These are phyloP conservation scores for Pocota personata DNA, from an alignment of 2,888 invertebrate genomes.

Conservation along the genomic window DNA sequence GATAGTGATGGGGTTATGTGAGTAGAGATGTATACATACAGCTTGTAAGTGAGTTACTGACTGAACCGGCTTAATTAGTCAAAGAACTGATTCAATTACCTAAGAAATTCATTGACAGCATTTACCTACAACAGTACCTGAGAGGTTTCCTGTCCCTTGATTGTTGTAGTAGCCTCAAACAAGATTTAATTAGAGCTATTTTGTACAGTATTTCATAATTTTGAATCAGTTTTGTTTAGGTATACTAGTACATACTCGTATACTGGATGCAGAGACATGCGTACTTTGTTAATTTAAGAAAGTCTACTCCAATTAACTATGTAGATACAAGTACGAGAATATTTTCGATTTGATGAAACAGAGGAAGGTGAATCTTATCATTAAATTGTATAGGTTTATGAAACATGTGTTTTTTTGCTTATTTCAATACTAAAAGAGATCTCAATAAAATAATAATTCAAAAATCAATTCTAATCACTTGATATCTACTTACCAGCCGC, in stretches of 20 bases:
- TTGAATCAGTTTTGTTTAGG: not conserved
- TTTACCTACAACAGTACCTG: conserved; percentile 29
- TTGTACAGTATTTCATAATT: not conserved
- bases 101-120: conserved; percentile 57
- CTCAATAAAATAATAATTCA: not conserved
- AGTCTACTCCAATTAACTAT: no score
- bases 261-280: not conserved
- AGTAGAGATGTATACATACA: not conserved
- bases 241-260: no score
- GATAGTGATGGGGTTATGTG: conserved; percentile 15
- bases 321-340: no score
- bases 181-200: conserved; percentile 11
- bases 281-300: not conserved
- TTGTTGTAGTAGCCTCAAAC: conserved; percentile 11
- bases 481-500: not conserved
- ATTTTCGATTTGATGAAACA: no score
- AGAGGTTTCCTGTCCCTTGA: not conserved
- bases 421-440: not conserved
- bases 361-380: no score
- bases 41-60: conserved; percentile 49
- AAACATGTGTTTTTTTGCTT: no score
- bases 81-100: conserved; percentile 62
- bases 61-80: conserved; percentile 64
- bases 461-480: not conserved
- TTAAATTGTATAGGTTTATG: no score